phyloP scores from a whole-genome alignment of 2,888 invertebrate species.

The Nomada lathburiana region DNA sequence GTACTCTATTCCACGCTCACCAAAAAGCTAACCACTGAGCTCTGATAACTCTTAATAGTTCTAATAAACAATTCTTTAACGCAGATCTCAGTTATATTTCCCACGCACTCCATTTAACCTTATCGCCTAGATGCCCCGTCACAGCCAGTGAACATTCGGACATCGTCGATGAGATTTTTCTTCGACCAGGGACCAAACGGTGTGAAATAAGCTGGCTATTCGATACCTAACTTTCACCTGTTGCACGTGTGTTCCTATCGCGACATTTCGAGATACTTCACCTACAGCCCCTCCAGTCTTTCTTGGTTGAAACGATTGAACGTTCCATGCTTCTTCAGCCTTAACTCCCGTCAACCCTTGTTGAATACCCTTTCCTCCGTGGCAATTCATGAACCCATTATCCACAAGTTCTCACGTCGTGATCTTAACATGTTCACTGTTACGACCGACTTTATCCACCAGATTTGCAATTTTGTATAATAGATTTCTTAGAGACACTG shows the following conservation, averaged over 20 bases:
- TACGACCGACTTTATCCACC: constrained; percentile 3
- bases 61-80: too few relatives aligned
- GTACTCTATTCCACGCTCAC: too few relatives aligned
- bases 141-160: constrained; percentile 28
- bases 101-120: neutral
- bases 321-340: neutral
- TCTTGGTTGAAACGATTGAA: constrained; percentile 12
- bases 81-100: neutral
- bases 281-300: constrained; percentile 42
- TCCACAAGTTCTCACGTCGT: too few relatives aligned
- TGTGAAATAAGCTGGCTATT: constrained; percentile 63
- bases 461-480: neutral
- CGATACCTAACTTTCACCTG: constrained; percentile 70
- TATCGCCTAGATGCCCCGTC: neutral
- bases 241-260: constrained; percentile 65
- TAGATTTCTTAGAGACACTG: too few relatives aligned
- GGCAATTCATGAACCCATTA: constrained; percentile 27
- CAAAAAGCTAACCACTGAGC: too few relatives aligned
- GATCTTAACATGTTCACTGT: too few relatives aligned
- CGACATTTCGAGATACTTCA: constrained; percentile 60
- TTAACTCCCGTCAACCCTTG: constrained; percentile 12
- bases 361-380: constrained; percentile 2
- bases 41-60: too few relatives aligned
- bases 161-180: constrained; percentile 36
- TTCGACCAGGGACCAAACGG: constrained; percentile 22